phyloP scores from a whole-genome alignment of 1,140 invertebrate species.

The Procambarus clarkii region DNA sequence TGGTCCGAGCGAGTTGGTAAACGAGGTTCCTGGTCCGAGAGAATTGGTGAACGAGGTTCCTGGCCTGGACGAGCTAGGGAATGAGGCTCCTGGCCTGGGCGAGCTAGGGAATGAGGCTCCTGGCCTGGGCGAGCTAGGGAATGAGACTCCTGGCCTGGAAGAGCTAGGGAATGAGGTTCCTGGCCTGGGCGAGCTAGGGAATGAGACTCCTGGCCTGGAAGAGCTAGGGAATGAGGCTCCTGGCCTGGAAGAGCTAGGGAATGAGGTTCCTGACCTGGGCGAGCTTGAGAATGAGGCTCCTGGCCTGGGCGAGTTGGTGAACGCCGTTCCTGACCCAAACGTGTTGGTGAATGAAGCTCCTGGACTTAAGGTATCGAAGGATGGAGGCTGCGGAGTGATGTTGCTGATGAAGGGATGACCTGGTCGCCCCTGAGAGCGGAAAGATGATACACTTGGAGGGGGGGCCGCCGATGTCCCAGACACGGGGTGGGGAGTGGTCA shows the following conservation, averaged over 20 bases:
- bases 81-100: not conserved
- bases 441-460: not conserved
- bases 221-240: too few relatives aligned
- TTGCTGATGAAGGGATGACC: not conserved
- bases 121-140: not conserved
- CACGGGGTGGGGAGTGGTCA: not conserved
- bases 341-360: too few relatives aligned
- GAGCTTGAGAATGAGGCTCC: too few relatives aligned
- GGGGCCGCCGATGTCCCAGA: not conserved
- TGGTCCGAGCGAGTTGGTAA: not conserved
- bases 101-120: not conserved
- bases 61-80: too few relatives aligned
- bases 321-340: too few relatives aligned
- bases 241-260: too few relatives aligned
- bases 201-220: too few relatives aligned
- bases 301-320: too few relatives aligned
- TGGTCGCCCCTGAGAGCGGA: not conserved
- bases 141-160: not conserved
- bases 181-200: too few relatives aligned
- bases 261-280: too few relatives aligned
- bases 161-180: too few relatives aligned
- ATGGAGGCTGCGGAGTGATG: not conserved
- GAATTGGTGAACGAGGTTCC: not conserved
- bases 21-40: not conserved
- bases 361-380: not conserved